These are phyloP conservation scores for Capitulum mitella DNA, from an alignment of 2,888 invertebrate species.

Conservation along the genomic window DNA sequence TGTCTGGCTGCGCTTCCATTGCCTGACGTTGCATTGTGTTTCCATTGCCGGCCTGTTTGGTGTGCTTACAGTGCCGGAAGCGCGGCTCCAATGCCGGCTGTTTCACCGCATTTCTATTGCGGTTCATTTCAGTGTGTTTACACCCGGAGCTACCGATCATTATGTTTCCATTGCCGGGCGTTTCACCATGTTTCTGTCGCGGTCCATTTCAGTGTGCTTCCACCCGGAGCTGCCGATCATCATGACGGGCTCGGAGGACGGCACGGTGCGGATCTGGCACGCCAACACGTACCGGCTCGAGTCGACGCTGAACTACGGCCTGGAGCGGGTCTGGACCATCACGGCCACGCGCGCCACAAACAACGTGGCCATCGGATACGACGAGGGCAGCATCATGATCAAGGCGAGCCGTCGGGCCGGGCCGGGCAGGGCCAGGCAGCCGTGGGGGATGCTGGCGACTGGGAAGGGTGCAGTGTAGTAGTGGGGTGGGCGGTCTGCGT, in stretches of 20 bases:
- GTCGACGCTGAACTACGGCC: constrained; percentile 93
- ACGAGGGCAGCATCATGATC: constrained; percentile 91
- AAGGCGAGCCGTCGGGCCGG: constrained; percentile 49
- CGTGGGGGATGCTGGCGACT: background rate
- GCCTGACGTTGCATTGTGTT: too few species aligned
- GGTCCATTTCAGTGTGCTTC: constrained; percentile 69
- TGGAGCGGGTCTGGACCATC: constrained; percentile 83
- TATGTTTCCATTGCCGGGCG: too few species aligned
- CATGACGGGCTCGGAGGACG: constrained; percentile 95
- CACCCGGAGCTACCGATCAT: too few species aligned
- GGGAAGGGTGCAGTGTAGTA: background rate
- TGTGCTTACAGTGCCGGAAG: too few species aligned
- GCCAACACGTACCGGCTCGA: constrained; percentile 96
- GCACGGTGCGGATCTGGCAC: constrained; percentile 96
- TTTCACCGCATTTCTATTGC: too few species aligned
- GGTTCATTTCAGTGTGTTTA: too few species aligned
- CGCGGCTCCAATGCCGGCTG: too few species aligned
- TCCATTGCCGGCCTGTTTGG: too few species aligned
- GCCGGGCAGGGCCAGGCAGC: background rate
- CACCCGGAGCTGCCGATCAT: constrained; percentile 97
- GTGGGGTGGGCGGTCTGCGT: background rate
- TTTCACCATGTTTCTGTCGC: too few species aligned
- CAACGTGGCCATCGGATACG: constrained; percentile 94
- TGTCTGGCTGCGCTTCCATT: too few species aligned
- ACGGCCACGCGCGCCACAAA: constrained; percentile 78